Conservation (phyloP, 2,113 vertebrate genomes). For the Grammomys dolichurus region DNA sequence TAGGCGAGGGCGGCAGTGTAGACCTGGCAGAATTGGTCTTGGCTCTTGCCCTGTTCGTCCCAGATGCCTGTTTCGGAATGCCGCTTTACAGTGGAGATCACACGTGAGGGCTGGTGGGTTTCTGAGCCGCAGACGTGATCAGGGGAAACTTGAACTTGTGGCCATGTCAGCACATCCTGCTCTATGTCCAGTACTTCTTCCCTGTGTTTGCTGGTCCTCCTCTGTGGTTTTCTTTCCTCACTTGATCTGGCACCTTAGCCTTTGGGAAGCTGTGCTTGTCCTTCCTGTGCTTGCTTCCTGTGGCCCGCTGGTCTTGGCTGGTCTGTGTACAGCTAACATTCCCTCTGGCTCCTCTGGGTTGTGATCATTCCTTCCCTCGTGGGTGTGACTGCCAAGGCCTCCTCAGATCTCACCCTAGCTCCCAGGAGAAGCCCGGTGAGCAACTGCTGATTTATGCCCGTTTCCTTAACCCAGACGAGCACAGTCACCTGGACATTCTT, state of each 20-base stretch:
- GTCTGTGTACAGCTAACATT: neutral
- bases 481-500: neutral
- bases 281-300: neutral
- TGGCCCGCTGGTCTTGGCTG: rapidly evolving
- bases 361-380: neutral
- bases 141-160: neutral
- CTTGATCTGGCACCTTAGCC: neutral
- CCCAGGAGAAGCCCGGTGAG: neutral
- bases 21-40: neutral
- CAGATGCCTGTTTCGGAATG: neutral
- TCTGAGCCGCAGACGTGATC: neutral
- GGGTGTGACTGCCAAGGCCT: neutral
- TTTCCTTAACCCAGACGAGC: neutral
- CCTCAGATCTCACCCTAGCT: neutral
- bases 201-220: neutral
- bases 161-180: rapidly evolving
- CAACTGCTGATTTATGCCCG: neutral
- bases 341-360: neutral
- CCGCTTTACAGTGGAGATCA: neutral
- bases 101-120: rapidly evolving
- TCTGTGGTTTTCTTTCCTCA: neutral
- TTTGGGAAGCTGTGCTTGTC: neutral
- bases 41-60: neutral
- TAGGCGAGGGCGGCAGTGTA: neutral
- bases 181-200: neutral